These are phyloP conservation scores for Cataglyphis hispanica DNA, from an alignment of 1,140 invertebrate genomes.

Conservation along the genomic window DNA sequence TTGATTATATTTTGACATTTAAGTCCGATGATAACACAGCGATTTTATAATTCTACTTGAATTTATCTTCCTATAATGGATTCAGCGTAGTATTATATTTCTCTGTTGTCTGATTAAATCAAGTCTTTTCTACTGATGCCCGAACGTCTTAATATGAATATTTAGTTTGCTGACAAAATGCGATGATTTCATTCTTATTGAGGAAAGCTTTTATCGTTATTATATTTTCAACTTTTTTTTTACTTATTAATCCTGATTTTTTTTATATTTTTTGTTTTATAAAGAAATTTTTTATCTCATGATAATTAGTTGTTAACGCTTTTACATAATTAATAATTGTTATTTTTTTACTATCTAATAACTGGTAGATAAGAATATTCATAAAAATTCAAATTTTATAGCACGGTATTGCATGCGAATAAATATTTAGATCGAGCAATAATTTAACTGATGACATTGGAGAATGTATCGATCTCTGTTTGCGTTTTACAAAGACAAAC, in stretches of 20 bases:
- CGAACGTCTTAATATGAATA: too few relatives aligned
- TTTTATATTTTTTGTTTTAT: background rate
- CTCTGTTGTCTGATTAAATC: too few relatives aligned
- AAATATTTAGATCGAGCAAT: background rate
- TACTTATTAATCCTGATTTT: background rate
- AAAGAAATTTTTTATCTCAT: conserved; percentile 6
- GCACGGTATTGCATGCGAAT: background rate
- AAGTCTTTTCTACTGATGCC: too few relatives aligned
- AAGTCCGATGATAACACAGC: background rate
- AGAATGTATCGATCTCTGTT: background rate
- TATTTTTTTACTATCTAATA: conserved; percentile 7
- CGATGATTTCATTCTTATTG: background rate
- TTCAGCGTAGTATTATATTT: too few relatives aligned
- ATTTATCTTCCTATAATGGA: too few relatives aligned
- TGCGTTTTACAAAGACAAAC: too few relatives aligned
- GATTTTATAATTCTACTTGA: background rate
- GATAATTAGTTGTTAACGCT: background rate
- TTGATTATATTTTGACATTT: background rate
- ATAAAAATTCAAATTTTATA: background rate
- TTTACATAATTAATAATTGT: background rate
- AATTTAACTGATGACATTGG: background rate
- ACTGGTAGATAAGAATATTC: background rate
- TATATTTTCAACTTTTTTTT: background rate
- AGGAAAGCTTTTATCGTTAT: background rate
- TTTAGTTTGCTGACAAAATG: background rate